Percentiles rank a stretch among this genome's conserved stretches.
phyloP scores from a whole-genome alignment of 2,888 invertebrate species.

The Phyllotreta cruciferae region DNA sequence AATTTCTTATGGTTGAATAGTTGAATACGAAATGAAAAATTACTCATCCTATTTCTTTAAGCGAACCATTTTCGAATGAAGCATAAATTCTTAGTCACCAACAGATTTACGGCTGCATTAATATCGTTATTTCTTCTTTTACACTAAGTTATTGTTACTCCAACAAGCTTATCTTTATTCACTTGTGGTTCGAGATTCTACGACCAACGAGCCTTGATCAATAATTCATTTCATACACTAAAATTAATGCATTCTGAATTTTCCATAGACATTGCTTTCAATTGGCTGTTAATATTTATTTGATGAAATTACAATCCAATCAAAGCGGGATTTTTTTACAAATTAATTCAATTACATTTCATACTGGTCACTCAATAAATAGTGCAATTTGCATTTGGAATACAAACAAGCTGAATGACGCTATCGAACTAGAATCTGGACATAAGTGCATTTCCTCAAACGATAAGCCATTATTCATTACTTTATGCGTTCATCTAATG shows the following conservation, averaged over 20 bases:
- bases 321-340: no score
- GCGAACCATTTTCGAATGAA: conserved; percentile 7
- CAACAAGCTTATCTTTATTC: conserved; percentile 24
- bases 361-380: no score
- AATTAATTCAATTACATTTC: no score
- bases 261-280: background rate
- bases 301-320: no score
- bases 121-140: conserved; percentile 16
- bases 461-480: conserved; percentile 23
- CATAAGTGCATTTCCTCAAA: conserved; percentile 3
- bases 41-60: background rate
- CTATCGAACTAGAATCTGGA: conserved; percentile 7
- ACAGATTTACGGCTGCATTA: conserved; percentile 21
- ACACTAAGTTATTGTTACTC: conserved; percentile 20
- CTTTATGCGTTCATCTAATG: conserved; percentile 21
- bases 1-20: background rate
- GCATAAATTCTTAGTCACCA: conserved; percentile 20
- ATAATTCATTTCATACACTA: conserved; percentile 22
- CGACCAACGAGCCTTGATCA: conserved; percentile 7
- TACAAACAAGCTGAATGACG: conserved; percentile 5
- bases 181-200: conserved; percentile 19
- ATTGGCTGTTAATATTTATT: no score
- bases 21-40: conserved; percentile 10
- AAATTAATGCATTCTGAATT: conserved; percentile 3
- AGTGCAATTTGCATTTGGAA: background rate